Base-by-base conservation (phyloP, 1,140 invertebrate genomes). In the Leptinotarsa defecta region DNA sequence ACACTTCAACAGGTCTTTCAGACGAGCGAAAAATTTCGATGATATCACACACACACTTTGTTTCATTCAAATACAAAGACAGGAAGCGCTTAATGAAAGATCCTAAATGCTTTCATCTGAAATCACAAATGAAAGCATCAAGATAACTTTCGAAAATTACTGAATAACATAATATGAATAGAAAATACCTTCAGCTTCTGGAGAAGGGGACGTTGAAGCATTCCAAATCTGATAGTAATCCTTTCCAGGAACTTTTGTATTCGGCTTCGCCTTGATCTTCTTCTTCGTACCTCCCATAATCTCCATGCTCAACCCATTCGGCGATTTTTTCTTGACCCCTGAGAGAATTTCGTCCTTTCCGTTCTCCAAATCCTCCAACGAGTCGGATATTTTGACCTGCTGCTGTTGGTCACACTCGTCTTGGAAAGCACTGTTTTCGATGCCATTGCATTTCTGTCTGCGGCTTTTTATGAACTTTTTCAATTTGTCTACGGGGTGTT, bases 201-300 rank as follows among this genome's bases (percentile, higher is more conserved):
- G 74, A 63, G 75, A 78, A 78, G 89, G 88, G 74, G 87, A 87
- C 83, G 88, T 88, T 78, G 88, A 88, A 72, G 89, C 87, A 64
- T 87, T 88, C 89, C 89, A 90, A 79, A 90, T 88, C 82, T 90
- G 89, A 82, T 89, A 89, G 83, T 90, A 90, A 78, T 90, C 89
- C 43, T 88, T 89, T 73, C 86, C 88, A 1, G 88, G 88, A 24
- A 87, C 88, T 75, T 88, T 88, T 17, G 72, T 13, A 48, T 74
- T 79, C 17, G 67, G 48, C 71, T 83, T 83, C 1, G 83, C 76
- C 4, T 83, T 79, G 13, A 85, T 80, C 76, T 86, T 86, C 68
- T 85, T 85, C 73, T 86, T 86, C 1, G 83, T 83, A 17, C 84
- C 84, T 64, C 78, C 80, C 49, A 80, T 79, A 76, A 79, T 15